Conservation (phyloP, 2,797 vertebrate species). For the Peromyscus nudipes region DNA sequence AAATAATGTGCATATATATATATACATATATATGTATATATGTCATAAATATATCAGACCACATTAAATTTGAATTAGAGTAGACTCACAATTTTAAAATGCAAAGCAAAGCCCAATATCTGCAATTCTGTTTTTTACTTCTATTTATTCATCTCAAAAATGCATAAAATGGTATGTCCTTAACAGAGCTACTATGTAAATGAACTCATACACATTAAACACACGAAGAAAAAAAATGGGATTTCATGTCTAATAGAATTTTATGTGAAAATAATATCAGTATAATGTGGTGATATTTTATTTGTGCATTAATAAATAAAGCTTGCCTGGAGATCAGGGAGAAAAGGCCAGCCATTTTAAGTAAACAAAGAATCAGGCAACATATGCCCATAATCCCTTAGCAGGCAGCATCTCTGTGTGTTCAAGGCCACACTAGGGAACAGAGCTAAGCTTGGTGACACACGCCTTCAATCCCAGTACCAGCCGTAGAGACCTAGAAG, state of each 20-base stretch:
- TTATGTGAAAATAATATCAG: neutral
- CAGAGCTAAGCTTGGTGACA: too few species aligned
- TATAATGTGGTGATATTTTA: too few species aligned
- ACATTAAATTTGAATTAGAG: constrained; percentile 30
- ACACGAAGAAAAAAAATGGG: neutral
- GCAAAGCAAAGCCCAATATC: neutral
- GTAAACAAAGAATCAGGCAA: too few species aligned
- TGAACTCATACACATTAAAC: neutral
- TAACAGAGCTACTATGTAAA: neutral
- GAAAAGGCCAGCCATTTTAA: too few species aligned
- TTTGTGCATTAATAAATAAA: too few species aligned
- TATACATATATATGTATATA: too few species aligned
- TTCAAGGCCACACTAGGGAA: too few species aligned
- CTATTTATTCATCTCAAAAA: neutral
- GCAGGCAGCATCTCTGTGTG: too few species aligned
- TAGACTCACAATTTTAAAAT: neutral
- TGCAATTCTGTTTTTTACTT: neutral
- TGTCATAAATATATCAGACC: neutral
- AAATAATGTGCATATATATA: neutral
- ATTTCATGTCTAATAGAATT: neutral
- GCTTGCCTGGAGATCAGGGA: too few species aligned
- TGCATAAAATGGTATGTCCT: neutral
- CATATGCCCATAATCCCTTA: too few species aligned
- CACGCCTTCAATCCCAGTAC: too few species aligned
- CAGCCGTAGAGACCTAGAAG: too few species aligned